Evolutionary conservation across 2,797 vertebrate genomes (phyloP), one percentile per base, ranked within the genome.

Genomic region (Eurystomus glaucurus): DNA sequence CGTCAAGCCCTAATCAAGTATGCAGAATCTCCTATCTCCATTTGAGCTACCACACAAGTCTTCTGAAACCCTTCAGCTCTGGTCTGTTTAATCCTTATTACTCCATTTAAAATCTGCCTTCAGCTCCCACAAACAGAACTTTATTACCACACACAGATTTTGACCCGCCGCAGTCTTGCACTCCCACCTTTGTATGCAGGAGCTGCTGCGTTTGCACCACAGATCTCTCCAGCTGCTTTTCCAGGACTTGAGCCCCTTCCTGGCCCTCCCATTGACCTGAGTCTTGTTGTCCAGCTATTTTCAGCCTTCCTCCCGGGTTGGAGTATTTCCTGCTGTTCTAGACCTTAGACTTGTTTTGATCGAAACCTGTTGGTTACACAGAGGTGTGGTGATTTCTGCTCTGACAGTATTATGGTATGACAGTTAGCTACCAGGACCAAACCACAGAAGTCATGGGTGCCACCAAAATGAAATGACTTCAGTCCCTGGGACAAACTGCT

Each of bases 381-480:
- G 61, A 52, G 50, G 11, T 43, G 16, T 25, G 35, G 39, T 35
- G 43, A 54, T 39, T 74, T 37, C 77, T 78, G 4, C 43, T 71
- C 54, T 33, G 66, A 23, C 33, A 3, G 16, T 31, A 7, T 22
- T 41, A 10, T 26, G 54, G 15, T 8, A 2, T 8, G 23, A 35
- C 18, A 35, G 48, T 23, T 39, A 68, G 31, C 51, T 14, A 9
- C 28, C 45, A 37, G 61, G 43, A 61, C 19, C 18, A 46, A 62
- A 46, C 10, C 17, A 33, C 50, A 41, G 45, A 82, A 48, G n/a
- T 68, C 66, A 39, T 11, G 15, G 10, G 54, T 83, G 77, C 31
- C 37, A 50, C 60, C 50, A 29, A 41, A 62, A 58, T 0, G 0
- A 29, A 78, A 48, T 37, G 0, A 7, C 60, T 35, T 58, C 2